Base-by-base conservation (phyloP, 2,888 invertebrate species). In the Cephus spinipes region DNA sequence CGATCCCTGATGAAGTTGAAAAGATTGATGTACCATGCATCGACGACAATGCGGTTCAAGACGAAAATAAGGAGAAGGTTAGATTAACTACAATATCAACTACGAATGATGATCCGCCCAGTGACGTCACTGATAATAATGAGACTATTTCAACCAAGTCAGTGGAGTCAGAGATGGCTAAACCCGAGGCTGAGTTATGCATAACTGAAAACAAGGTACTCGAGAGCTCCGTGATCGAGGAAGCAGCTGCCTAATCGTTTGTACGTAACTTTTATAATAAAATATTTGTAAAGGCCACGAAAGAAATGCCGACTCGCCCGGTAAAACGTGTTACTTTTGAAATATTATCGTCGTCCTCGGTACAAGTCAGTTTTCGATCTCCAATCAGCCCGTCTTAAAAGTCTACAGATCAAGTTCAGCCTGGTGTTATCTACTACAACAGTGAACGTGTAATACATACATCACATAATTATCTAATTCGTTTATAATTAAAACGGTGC, bases 201-300 rank as follows among this genome's bases (percentile, higher is more conserved):
- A 79, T 69, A 77, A 79, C 81, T 55, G 86, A 85, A 78, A 85
- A 73, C 73, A 78, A 85, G 3, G 83, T 86, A 68, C 76, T 85
- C 73, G 89, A 90, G 75, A 88, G 81, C 80, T 81, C 85, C 36
- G 87, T 88, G 73, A 86, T 91, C 32, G 90, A 90, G 76, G 88
- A 91, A 82, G 85, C 90, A 76, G 89, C 89, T 83, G 91, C 91
- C 85, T 91, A 89, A 90, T 69, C 75, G 73, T 78, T 73, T 78
- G 34, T 73, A 76, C 73, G 33, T 73, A 76, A 75, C 68, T 78
- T 78, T 78, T 74, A 73, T 76, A 78, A 71, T 55, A 33, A 75
- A 74, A 32, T 12, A 74, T 74, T 76, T 79, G 74, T 74, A 74
- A 34, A 35, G 6, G 30, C 35, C 33, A 33, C 12, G 9, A 23